Evolutionary conservation across 2,888 invertebrate species (phyloP).

Genomic region (Chesias legatella): DNA sequence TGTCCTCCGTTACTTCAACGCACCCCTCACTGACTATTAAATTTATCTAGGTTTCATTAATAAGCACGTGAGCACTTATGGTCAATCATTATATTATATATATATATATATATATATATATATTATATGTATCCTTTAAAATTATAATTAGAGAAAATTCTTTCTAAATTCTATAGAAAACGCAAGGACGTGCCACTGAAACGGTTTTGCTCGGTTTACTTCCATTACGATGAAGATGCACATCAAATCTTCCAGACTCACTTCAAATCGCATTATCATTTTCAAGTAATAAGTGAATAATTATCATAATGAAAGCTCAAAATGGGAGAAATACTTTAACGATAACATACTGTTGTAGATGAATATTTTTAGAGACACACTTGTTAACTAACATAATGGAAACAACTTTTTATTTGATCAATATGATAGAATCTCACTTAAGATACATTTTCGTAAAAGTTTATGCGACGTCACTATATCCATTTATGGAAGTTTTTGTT

Average conservation of each 20-base stretch:
- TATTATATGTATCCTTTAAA: slow-evolving; percentile 49
- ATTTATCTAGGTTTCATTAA: slow-evolving; percentile 48
- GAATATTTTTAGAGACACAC: slow-evolving; percentile 75
- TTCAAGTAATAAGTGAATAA: slow-evolving; percentile 37
- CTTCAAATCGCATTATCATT: slow-evolving; percentile 53
- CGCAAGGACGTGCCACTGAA: slow-evolving; percentile 45
- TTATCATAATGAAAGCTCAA: slow-evolving; percentile 55
- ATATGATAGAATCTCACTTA: slow-evolving; percentile 40
- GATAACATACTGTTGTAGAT: slow-evolving; percentile 59
- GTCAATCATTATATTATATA: slow-evolving; percentile 55
- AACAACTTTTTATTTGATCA: slow-evolving; percentile 49
- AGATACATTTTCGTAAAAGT: slow-evolving; percentile 52
- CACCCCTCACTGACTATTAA: slow-evolving; percentile 46
- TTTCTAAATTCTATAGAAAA: slow-evolving; percentile 21
- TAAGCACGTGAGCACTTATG: slow-evolving; percentile 60
- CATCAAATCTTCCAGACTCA: slow-evolving; percentile 59
- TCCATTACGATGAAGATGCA: slow-evolving; percentile 47
- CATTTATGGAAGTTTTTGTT: slow-evolving; percentile 32
- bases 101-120: no score
- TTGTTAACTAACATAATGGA: slow-evolving; percentile 54
- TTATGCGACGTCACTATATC: slow-evolving; percentile 40
- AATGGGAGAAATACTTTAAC: slow-evolving; percentile 53
- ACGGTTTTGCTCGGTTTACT: slow-evolving; percentile 32
- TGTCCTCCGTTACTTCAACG: slow-evolving; percentile 46
- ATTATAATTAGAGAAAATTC: slow-evolving; percentile 34